Evolutionary conservation across 1,140 invertebrate species (phyloP).

Genomic region (Maconellicoccus hirsutus): DNA sequence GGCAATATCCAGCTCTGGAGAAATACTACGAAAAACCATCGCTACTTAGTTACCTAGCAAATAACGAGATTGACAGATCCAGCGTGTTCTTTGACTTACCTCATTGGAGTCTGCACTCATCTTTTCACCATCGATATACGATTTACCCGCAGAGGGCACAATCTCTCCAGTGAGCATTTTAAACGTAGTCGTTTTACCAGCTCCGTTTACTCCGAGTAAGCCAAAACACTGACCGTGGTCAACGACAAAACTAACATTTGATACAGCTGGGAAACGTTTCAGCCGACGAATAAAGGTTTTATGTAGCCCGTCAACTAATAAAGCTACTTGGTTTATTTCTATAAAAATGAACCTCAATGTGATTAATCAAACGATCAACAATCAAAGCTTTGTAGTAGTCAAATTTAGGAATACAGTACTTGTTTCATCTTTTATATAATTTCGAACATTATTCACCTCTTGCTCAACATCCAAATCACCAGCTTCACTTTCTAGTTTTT

Average conservation of each 20-base stretch:
- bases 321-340: not conserved
- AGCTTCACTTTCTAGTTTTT: not conserved
- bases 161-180: constrained; percentile 36
- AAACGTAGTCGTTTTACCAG: constrained; percentile 85
- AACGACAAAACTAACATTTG: constrained; percentile 53
- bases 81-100: no score
- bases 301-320: not conserved
- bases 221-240: constrained; percentile 70
- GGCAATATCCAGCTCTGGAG: constrained; percentile 34
- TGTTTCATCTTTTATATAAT: no score
- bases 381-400: no score
- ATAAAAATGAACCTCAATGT: no score
- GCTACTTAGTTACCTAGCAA: no score
- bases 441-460: no score
- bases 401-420: no score
- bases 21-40: no score
- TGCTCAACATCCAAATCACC: no score
- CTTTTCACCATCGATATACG: constrained; percentile 23
- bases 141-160: constrained; percentile 28
- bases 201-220: constrained; percentile 67
- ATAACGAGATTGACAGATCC: no score
- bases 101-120: not conserved
- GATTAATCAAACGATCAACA: no score
- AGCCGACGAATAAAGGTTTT: not conserved
- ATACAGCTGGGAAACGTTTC: constrained; percentile 43